Conservation (phyloP, 2,797 vertebrate genomes). For the Argya squamiceps region DNA sequence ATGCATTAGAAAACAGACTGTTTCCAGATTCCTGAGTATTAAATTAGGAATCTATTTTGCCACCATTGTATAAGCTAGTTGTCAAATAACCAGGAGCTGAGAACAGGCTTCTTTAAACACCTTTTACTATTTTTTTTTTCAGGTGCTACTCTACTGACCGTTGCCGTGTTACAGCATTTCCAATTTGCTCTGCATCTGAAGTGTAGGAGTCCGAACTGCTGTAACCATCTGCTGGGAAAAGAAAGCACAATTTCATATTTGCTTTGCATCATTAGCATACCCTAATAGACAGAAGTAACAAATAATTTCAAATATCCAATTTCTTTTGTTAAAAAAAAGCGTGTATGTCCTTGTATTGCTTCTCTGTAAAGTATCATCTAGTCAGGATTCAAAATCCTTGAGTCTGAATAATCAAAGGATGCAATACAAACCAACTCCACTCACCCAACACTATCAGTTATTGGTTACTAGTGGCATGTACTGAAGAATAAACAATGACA, state of each 20-base stretch:
- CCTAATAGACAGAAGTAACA: not conserved
- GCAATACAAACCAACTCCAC: not conserved
- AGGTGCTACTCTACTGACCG: conserved; percentile 78
- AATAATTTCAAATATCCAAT: not conserved
- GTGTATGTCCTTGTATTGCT: not conserved
- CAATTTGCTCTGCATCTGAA: conserved; percentile 93
- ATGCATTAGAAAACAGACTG: not conserved
- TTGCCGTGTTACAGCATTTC: conserved; percentile 86
- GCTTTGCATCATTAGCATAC: not conserved
- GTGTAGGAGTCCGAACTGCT: conserved; percentile 97
- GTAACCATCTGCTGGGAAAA: conserved; percentile 89
- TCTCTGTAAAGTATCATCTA: not conserved
- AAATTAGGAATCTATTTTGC: not conserved
- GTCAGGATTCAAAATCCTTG: not conserved
- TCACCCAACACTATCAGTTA: not conserved
- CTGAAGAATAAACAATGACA: not conserved
- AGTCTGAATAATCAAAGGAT: not conserved
- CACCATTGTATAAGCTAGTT: not conserved
- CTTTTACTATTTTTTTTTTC: not conserved
- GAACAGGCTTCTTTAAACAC: not conserved
- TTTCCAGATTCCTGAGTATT: not conserved
- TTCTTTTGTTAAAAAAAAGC: not conserved
- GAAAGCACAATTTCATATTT: conserved; percentile 38
- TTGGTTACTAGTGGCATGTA: not conserved
- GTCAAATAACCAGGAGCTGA: not conserved